Base-by-base conservation (phyloP, 2,888 invertebrate species). In the Sceliomorpha sp. region DNA sequence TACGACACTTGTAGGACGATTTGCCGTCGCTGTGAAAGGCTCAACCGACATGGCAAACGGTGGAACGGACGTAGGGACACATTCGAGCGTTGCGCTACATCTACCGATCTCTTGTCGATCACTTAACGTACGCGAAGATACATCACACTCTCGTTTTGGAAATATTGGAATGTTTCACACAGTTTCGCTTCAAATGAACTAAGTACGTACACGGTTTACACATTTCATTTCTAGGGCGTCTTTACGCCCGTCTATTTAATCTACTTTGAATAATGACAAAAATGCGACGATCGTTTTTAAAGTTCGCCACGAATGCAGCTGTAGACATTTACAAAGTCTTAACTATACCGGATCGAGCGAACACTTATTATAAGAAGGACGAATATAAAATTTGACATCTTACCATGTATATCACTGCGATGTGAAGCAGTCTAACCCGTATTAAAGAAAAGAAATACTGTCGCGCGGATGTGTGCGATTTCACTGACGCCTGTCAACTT, bases 171-270 rank as follows among this genome's bases (percentile, higher is more conserved):
- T n/a, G 15, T 36, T 13, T 13, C 14, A 36, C 15, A 6, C 14
- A 12, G 4, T 4, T 36, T 14, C 15, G 36, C 7, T 6, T 13
- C 44, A 32, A 29, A 8, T 24, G 20, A 63, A 34, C 47, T 47
- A 63, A 62, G 40, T 55, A 24, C 48, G 48, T 40, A 42, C 17
- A 34, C 20, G 14, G 47, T 45, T 29, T 20, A 53, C 51, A 55
- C 55, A 48, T 42, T 20, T 55, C 40, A 32, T 32, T 55, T 64
- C 63, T 56, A 64, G 12, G 42, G 50, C 63, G 42, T 50, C 56
- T 34, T 7, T 15, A 44, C 47, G 39, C 39, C 56, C 26, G 50
- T 32, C 55, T 55, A 48, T 37, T 39, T 47, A 58, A 32, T 36
- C 50, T 64, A 64, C 17, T 36, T 26, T 36, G 36, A 31, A 26